Conservation (phyloP, 2,113 vertebrate genomes). For the Speoplatyrhinus poulsoni region DNA sequence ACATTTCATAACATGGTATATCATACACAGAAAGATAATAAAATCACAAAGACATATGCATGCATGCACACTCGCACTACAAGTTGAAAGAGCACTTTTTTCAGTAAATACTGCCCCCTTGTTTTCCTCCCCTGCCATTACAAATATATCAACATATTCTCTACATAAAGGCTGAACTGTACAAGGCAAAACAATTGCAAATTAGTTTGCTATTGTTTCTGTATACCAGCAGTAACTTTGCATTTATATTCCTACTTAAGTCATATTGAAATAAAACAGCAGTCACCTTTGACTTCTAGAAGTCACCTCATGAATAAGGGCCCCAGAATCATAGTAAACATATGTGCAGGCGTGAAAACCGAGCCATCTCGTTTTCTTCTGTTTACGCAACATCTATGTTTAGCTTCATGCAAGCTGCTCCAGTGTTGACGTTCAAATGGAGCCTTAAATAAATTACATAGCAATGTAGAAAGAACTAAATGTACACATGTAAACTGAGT, state of each 20-base stretch:
- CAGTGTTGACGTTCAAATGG: not conserved
- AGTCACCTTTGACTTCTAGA: slow-evolving; percentile 40
- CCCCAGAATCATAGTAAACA: slow-evolving; percentile 11
- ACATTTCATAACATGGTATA: too few species aligned
- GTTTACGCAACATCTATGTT: not conserved
- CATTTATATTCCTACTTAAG: not conserved
- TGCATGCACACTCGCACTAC: too few species aligned
- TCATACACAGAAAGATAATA: too few species aligned
- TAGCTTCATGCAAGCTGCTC: not conserved
- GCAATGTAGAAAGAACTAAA: not conserved
- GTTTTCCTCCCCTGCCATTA: too few species aligned
- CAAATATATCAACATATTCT: too few species aligned
- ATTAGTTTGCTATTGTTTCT: too few species aligned
- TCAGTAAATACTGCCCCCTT: too few species aligned
- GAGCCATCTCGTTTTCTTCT: not conserved
- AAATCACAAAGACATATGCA: too few species aligned
- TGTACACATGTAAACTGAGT: not conserved
- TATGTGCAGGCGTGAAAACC: slow-evolving; percentile 21
- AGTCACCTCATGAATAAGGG: slow-evolving; percentile 18
- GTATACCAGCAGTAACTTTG: not conserved
- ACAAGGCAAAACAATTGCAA: too few species aligned
- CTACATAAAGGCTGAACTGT: too few species aligned
- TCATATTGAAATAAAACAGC: not conserved
- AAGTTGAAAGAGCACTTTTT: too few species aligned
- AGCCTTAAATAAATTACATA: not conserved